Conservation (phyloP, 2,888 invertebrate species). For the Epinotia bilunana region DNA sequence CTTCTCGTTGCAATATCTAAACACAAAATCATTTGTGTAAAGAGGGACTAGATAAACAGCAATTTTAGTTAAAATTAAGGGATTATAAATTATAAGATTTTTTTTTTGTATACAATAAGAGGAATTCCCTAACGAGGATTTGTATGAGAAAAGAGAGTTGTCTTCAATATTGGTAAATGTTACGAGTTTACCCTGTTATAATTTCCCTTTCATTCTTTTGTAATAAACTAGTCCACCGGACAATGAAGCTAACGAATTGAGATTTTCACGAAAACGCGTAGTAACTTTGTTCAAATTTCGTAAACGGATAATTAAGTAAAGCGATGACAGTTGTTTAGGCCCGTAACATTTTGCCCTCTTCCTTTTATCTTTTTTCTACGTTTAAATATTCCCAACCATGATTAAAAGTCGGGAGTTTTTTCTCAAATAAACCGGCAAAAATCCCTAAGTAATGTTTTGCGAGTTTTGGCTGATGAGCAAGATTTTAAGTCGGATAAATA, state of each 20-base stretch:
- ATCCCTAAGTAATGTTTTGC: constrained; percentile 1
- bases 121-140: background rate
- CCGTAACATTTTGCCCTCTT: constrained; percentile 37
- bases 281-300: constrained; percentile 38
- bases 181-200: background rate
- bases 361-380: constrained; percentile 32
- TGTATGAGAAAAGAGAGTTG: background rate
- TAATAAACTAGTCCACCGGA: constrained; percentile 21
- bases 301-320: constrained; percentile 45
- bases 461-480: constrained; percentile 11
- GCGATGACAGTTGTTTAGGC: constrained; percentile 42
- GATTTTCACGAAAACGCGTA: constrained; percentile 24
- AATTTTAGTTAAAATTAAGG: too few relatives aligned
- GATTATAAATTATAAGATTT: too few relatives aligned
- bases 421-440: constrained; percentile 18
- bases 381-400: constrained; percentile 26
- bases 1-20: too few relatives aligned
- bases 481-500: background rate
- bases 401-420: constrained; percentile 24
- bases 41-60: too few relatives aligned
- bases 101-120: too few relatives aligned
- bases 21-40: too few relatives aligned
- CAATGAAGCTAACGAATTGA: constrained; percentile 13
- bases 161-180: background rate
- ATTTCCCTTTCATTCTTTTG: background rate